Evolutionary conservation across 1,140 invertebrate genomes (phyloP).

Genomic region (Rhopalosiphum maidis): DNA sequence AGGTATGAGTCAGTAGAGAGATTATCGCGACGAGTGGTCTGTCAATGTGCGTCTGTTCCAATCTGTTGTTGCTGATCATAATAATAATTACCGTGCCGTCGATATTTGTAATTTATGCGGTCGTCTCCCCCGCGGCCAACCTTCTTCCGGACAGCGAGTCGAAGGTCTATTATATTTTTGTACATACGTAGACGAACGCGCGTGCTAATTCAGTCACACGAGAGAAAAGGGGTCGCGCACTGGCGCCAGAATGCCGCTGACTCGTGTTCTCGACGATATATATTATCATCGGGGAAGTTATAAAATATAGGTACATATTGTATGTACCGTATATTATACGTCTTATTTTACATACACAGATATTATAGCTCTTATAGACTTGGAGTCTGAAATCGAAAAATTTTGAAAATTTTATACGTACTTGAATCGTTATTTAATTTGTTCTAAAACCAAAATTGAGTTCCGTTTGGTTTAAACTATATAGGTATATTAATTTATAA

Average conservation of each 20-base stretch:
- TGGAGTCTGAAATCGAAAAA: neutral
- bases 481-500: neutral
- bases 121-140: neutral
- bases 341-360: too few relatives aligned
- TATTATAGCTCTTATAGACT: too few relatives aligned
- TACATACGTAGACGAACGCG: neutral
- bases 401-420: neutral
- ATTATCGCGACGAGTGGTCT: constrained; percentile 6
- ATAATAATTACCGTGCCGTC: neutral
- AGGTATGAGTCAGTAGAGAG: neutral
- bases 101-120: neutral
- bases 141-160: neutral
- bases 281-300: neutral
- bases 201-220: neutral
- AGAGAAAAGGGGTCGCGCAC: neutral
- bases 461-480: neutral
- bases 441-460: neutral
- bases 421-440: neutral
- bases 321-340: neutral
- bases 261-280: neutral
- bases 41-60: neutral
- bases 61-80: neutral
- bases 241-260: neutral
- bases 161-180: constrained; percentile 17
- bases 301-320: neutral